Evolutionary conservation across 2,797 vertebrate species (phyloP).

Genomic region (Oreortyx pictus): DNA sequence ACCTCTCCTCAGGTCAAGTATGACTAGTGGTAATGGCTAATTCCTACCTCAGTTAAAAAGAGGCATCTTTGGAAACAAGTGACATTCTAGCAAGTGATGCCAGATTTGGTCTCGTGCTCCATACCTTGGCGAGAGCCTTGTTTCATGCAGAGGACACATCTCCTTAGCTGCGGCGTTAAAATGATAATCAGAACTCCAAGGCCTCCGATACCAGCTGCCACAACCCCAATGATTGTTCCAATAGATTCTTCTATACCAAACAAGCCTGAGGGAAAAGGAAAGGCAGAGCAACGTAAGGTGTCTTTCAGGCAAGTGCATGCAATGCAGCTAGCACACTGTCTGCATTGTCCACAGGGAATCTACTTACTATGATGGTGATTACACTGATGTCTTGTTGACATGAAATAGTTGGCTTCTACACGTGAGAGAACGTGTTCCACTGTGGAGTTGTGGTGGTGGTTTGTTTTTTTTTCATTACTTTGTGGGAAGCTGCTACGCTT

Average conservation of each 20-base stretch:
- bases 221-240: slow-evolving; percentile 74
- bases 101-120: background rate
- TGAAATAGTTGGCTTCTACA: background rate
- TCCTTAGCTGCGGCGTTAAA: slow-evolving; percentile 67
- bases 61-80: background rate
- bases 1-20: background rate
- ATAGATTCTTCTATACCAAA: slow-evolving; percentile 76
- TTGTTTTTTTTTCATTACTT: background rate
- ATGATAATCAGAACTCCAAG: slow-evolving; percentile 63
- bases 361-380: background rate
- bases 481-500: background rate
- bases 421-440: rapidly evolving
- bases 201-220: slow-evolving; percentile 69
- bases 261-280: slow-evolving; percentile 43
- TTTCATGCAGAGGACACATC: slow-evolving; percentile 67
- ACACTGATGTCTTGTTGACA: background rate
- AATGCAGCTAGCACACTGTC: background rate
- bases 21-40: background rate
- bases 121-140: slow-evolving; percentile 40
- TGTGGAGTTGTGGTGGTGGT: background rate
- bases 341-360: background rate
- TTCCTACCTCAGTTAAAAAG: background rate
- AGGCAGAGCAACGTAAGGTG: background rate
- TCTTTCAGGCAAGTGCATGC: background rate
- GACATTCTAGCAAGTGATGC: background rate